Evolutionary conservation across 2,113 vertebrate genomes (phyloP), one percentile per base, ranked within the genome.

Genomic region (Phycodurus eques): DNA sequence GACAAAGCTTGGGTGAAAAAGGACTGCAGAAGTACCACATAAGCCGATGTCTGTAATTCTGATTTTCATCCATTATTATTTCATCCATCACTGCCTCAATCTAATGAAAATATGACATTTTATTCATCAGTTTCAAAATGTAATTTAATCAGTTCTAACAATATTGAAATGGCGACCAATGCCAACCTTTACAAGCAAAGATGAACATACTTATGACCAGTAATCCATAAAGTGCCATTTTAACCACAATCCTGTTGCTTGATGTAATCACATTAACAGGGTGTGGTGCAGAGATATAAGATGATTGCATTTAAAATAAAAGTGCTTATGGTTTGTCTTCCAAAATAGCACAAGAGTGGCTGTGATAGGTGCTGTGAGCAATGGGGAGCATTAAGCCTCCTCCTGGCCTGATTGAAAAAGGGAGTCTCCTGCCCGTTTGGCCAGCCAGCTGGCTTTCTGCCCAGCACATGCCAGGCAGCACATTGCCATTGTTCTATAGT

Each of bases 361-460:
- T 49, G 20, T 67, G 64, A 47, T 46, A 22, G 44, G 60, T 42
- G 64, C 64, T 66, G 42, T 67, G 65, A 47, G 65, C 43, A 67
- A 49, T 47, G 65, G 65, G 22, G 65, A 63, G 75, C 59, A 27
- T 66, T 73, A 66, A 57, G 71, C 68, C 80, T 83, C 70, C 69
- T 81, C 75, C 73, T 68, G 72, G 77, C 77, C 70, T 64, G 66
- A 62, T 51, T 83, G 78, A 80, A 84, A 77, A 73, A 47, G 80
- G 83, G 86, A 87, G 80, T 80, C 81, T 88, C 82, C 87, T 71
- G 35, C 66, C 76, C 70, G 8, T 67, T 56, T 68, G 72, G 61
- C 57, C 66, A 74, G 86, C 90, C 90, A 91, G 80, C 86, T 92
- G 90, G 90, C 89, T n/a, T n/a, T 33, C 68, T 72, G 89, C 88